Conservation (phyloP, 2,888 invertebrate species). For the Lypha dubia region DNA sequence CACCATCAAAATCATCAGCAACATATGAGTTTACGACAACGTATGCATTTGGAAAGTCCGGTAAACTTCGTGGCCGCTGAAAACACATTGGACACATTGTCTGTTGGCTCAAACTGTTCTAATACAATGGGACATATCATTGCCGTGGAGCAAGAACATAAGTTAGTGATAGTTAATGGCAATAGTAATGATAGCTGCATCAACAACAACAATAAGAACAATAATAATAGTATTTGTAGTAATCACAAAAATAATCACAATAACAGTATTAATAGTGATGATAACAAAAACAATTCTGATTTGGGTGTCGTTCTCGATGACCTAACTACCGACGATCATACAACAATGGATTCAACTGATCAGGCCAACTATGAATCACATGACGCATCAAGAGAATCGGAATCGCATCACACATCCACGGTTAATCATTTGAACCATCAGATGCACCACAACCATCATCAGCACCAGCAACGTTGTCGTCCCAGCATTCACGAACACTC, state of each 20-base stretch:
- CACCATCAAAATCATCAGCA: constrained; percentile 66
- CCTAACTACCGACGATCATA: constrained; percentile 54
- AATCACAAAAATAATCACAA: constrained; percentile 51
- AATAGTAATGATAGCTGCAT: constrained; percentile 42
- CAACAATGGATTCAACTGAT: constrained; percentile 49
- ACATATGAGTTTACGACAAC: constrained; percentile 74
- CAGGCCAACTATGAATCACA: constrained; percentile 43
- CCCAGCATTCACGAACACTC: constrained; percentile 62
- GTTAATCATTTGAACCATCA: constrained; percentile 28
- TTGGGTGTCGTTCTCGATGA: constrained; percentile 54
- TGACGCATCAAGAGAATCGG: constrained; percentile 12
- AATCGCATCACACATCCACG: constrained; percentile 64
- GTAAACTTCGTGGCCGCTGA: constrained; percentile 78
- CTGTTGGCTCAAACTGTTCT: constrained; percentile 75
- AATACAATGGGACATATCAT: constrained; percentile 74
- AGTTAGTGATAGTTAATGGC: constrained; percentile 77
- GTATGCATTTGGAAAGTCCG: constrained; percentile 74
- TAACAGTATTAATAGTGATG: constrained; percentile 53
- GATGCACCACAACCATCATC: constrained; percentile 46
- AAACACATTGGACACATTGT: constrained; percentile 78
- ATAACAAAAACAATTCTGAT: constrained; percentile 32
- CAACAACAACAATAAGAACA: constrained; percentile 56
- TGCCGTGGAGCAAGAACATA: constrained; percentile 79
- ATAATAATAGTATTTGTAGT: constrained; percentile 39
- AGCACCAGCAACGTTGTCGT: constrained; percentile 71